Evolutionary conservation across 2,888 invertebrate species (phyloP).

Genomic region (Lasiommata megera): DNA sequence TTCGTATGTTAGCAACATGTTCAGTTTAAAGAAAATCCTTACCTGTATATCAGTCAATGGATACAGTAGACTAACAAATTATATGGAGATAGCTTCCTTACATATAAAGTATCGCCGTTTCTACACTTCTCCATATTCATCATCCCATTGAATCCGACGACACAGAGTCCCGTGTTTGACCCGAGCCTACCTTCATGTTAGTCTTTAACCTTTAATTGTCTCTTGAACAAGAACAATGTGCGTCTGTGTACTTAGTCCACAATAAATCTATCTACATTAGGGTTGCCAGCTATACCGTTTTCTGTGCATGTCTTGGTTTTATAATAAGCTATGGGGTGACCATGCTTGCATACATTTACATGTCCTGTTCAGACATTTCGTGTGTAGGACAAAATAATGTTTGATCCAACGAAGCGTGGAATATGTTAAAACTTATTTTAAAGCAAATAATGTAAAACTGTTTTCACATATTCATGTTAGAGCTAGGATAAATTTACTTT

Average conservation of each 20-base stretch:
- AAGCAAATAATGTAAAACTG: too few relatives aligned
- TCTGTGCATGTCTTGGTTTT: background rate
- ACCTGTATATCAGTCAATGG: constrained; percentile 10
- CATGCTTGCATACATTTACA: background rate
- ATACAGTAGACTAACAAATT: constrained; percentile 8
- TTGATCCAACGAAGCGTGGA: too few relatives aligned
- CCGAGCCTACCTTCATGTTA: constrained; percentile 26
- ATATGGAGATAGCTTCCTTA: constrained; percentile 11
- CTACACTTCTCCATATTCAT: constrained; percentile 17
- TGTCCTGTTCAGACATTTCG: background rate
- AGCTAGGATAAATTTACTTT: too few relatives aligned
- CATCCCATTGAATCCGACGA: constrained; percentile 15
- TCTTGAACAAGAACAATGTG: constrained; percentile 33
- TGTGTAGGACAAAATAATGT: too few relatives aligned
- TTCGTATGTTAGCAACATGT: background rate
- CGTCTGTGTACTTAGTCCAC: constrained; percentile 30
- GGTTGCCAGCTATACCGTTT: background rate
- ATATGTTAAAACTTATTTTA: too few relatives aligned
- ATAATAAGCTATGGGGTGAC: background rate
- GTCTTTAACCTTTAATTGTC: constrained; percentile 33
- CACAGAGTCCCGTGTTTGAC: constrained; percentile 18
- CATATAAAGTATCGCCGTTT: constrained; percentile 15
- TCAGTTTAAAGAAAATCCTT: background rate
- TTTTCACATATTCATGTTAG: too few relatives aligned
- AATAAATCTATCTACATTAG: constrained; percentile 31